Percentiles rank a stretch among this genome's conserved stretches.
These are phyloP conservation scores for Zingel zingel DNA, from an alignment of 2,113 vertebrate genomes.

Conservation along the genomic window DNA sequence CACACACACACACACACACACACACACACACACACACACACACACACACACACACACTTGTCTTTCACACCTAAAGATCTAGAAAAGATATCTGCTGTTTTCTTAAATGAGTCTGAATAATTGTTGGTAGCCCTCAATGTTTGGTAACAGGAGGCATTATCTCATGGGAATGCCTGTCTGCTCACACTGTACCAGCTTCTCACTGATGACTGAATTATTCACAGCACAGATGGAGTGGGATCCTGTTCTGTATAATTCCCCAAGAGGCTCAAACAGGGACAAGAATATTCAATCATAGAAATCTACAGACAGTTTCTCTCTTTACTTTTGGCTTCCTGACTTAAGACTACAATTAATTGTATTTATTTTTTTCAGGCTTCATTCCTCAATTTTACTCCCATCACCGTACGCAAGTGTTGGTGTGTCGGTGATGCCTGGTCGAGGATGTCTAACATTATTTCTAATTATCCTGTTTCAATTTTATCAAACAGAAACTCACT, in stretches of 20 bases:
- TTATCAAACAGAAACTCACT: neutral
- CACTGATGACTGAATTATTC: slow-evolving; percentile 67
- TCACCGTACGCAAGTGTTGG: no score
- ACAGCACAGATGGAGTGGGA: slow-evolving; percentile 65
- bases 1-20: no score
- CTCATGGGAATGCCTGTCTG: slow-evolving; percentile 54
- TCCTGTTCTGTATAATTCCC: slow-evolving; percentile 46
- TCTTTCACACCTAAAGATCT: neutral
- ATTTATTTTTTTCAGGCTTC: no score
- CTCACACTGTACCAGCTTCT: slow-evolving; percentile 38
- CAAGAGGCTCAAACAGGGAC: slow-evolving; percentile 18
- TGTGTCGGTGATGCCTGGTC: no score
- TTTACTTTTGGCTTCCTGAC: slow-evolving; percentile 25
- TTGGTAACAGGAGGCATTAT: slow-evolving; percentile 42
- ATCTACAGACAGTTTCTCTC: slow-evolving; percentile 12
- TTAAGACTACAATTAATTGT: neutral
- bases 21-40: no score
- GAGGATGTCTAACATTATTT: neutral
- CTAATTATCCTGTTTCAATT: slow-evolving; percentile 1
- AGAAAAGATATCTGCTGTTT: neutral
- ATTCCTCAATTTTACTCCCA: neutral
- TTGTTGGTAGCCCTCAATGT: slow-evolving; percentile 17
- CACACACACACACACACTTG: no score
- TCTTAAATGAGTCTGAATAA: slow-evolving; percentile 9
- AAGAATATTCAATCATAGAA: slow-evolving; percentile 19